Conservation (phyloP, 2,888 invertebrate species). For the Cetonia aurata region DNA sequence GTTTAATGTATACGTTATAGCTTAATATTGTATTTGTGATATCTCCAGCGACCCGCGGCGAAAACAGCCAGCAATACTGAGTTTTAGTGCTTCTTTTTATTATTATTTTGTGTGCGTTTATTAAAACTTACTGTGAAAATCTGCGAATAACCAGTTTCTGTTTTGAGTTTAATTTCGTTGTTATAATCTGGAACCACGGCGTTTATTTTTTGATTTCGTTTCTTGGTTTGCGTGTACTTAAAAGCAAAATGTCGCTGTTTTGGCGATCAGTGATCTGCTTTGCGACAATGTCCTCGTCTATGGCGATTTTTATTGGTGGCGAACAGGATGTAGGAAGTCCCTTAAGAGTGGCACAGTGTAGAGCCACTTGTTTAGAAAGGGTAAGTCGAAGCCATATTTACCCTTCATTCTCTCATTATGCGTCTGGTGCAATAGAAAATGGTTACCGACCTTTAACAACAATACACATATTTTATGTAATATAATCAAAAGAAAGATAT, state of each 20-base stretch:
- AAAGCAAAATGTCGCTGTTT: conserved; percentile 59
- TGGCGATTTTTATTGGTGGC: conserved; percentile 67
- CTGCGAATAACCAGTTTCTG: conserved; percentile 18
- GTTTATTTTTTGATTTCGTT: conserved; percentile 43
- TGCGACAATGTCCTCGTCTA: conserved; percentile 58
- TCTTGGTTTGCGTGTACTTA: conserved; percentile 26
- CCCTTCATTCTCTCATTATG: conserved; percentile 3
- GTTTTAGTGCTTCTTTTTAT: conserved; percentile 41
- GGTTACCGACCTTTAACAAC: conserved; percentile 3
- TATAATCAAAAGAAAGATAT: too few relatives aligned
- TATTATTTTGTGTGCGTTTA: conserved; percentile 44
- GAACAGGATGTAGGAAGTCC: conserved; percentile 80
- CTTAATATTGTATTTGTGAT: conserved; percentile 27
- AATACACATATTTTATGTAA: too few relatives aligned
- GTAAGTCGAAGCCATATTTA: conserved; percentile 65
- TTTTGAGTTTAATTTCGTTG: conserved; percentile 38
- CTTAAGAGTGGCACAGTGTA: conserved; percentile 78
- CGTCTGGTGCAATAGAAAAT: conserved; percentile 17
- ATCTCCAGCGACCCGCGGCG: conserved; percentile 23
- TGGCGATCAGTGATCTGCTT: conserved; percentile 60
- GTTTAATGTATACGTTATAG: conserved; percentile 14
- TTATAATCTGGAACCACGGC: conserved; percentile 45
- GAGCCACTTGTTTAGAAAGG: conserved; percentile 80
- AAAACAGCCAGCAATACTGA: conserved; percentile 16
- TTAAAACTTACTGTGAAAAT: conserved; percentile 30